These are phyloP conservation scores for Melangyna quadrimaculata DNA, from an alignment of 2,888 invertebrate species.

Conservation along the genomic window DNA sequence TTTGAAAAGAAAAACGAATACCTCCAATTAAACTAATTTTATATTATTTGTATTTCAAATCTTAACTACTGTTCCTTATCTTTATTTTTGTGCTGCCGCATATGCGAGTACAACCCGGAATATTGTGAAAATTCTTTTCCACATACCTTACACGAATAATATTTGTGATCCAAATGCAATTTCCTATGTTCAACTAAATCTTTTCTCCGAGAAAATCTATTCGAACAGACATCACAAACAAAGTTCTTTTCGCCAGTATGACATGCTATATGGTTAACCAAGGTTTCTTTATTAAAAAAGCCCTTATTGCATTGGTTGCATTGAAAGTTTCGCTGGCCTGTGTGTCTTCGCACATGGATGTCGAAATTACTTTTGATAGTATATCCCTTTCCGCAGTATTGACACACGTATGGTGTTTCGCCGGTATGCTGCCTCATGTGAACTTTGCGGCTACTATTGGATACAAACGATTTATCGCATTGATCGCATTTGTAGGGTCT, in stretches of 20 bases:
- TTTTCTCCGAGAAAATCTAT: conserved; percentile 77
- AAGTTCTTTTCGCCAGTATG: conserved; percentile 78
- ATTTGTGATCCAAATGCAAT: conserved; percentile 77
- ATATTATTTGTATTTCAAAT: not conserved
- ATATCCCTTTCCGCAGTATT: conserved; percentile 49
- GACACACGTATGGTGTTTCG: conserved; percentile 52
- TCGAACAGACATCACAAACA: conserved; percentile 77
- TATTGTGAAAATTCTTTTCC: conserved; percentile 77
- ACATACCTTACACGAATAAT: conserved; percentile 76
- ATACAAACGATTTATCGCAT: conserved; percentile 77
- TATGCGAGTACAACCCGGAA: conserved; percentile 78
- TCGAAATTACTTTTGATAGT: conserved; percentile 54
- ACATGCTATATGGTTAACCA: conserved; percentile 76
- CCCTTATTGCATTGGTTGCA: conserved; percentile 77
- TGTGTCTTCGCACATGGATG: conserved; percentile 77
- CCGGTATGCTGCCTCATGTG: conserved; percentile 63
- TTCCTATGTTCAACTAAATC: conserved; percentile 78
- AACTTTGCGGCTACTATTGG: conserved; percentile 77
- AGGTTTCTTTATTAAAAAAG: conserved; percentile 77
- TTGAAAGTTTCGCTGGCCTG: conserved; percentile 75
- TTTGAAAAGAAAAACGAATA: not conserved
- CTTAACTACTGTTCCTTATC: conserved; percentile 24
- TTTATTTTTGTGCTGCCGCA: conserved; percentile 52
- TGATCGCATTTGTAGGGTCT: conserved; percentile 76
- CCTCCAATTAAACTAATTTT: conserved; percentile 1